Evolutionary conservation across 2,797 vertebrate species (phyloP).

Genomic region (Cossypha heuglini): DNA sequence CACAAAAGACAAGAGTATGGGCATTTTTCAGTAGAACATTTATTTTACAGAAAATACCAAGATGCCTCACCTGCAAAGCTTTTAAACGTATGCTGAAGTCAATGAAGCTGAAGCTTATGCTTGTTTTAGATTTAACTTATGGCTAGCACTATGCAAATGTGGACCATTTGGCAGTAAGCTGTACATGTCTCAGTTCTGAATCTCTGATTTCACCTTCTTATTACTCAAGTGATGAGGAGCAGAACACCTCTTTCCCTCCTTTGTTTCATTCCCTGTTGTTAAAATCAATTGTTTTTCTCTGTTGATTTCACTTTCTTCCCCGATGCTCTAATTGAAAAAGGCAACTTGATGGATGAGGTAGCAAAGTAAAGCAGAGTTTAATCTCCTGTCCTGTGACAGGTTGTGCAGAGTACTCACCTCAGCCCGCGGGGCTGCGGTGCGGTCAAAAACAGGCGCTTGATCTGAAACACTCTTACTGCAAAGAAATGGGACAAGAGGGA

Average conservation of each 20-base stretch:
- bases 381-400: not conserved
- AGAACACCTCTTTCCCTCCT: not conserved
- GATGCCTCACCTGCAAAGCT: not conserved
- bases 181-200: not conserved
- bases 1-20: not conserved
- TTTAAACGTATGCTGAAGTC: not conserved
- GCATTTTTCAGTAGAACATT: not conserved
- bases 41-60: not conserved
- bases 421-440: slow-evolving; percentile 64
- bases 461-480: slow-evolving; percentile 69
- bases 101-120: not conserved
- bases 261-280: not conserved
- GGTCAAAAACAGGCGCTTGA: slow-evolving; percentile 43
- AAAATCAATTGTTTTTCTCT: not conserved
- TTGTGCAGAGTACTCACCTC: slow-evolving; percentile 65
- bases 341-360: not conserved
- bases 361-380: not conserved
- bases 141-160: not conserved
- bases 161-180: not conserved
- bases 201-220: not conserved
- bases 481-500: slow-evolving; percentile 6
- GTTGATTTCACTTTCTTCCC: not conserved
- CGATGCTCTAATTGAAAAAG: not conserved
- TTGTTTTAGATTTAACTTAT: not conserved
- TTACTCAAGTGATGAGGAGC: not conserved